A percentile compares a stretch with the other conserved stretches of the same genome.
phyloP scores from a whole-genome alignment of 2,888 invertebrate genomes.

The Sipha maydis region DNA sequence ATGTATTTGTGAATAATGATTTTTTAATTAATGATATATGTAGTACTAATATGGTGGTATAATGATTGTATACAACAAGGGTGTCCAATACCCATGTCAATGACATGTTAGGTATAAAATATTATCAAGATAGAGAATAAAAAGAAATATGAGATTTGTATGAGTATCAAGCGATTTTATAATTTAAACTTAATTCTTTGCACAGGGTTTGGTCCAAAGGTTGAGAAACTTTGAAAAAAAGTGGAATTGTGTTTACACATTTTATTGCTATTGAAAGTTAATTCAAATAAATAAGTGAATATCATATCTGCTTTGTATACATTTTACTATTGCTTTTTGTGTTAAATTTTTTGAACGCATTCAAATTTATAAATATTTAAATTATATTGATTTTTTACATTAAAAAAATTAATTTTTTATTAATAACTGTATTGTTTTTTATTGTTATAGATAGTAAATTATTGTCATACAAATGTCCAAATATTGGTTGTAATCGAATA shows the following conservation, averaged over 20 bases:
- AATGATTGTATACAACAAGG: no score
- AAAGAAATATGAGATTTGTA: no score
- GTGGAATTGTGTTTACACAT: neutral
- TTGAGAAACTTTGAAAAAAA: no score
- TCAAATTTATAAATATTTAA: neutral
- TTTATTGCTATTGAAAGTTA: neutral
- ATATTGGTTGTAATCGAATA: slow-evolving; percentile 66
- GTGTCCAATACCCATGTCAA: no score
- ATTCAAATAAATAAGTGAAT: neutral
- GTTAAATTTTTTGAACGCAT: neutral
- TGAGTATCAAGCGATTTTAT: no score
- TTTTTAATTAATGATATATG: no score
- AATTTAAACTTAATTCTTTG: no score
- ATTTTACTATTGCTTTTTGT: slow-evolving; percentile 10
- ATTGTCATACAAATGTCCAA: slow-evolving; percentile 42
- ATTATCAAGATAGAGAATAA: no score
- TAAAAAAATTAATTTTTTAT: neutral
- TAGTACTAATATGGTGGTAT: no score
- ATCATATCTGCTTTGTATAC: neutral
- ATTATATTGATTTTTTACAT: neutral
- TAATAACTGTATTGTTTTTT: slow-evolving; percentile 20
- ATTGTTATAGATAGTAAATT: slow-evolving; percentile 29
- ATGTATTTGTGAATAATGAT: no score
- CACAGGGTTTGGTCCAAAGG: no score
- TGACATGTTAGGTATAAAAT: no score